Percentiles rank a stretch among this genome's conserved stretches.
Conservation (phyloP, 2,888 invertebrate genomes). For the Lithodes maja region DNA sequence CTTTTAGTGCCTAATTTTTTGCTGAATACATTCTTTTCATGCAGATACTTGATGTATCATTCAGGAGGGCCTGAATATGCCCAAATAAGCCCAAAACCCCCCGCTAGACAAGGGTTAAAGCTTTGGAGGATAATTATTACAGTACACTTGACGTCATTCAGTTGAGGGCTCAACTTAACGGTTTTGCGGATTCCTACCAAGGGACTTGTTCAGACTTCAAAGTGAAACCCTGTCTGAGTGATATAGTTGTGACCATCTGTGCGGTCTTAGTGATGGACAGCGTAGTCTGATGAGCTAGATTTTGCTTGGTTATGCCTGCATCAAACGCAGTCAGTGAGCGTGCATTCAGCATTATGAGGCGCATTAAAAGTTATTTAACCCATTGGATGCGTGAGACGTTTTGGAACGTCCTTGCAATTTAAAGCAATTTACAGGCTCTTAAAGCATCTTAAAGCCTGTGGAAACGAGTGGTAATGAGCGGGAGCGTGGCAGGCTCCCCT, state of each 20-base stretch:
- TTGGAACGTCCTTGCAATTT: too few species aligned
- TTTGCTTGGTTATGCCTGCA: constrained; percentile 29
- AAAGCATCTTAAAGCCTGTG: too few species aligned
- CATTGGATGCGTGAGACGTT: too few species aligned
- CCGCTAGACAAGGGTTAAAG: neutral
- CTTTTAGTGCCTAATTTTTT: too few species aligned
- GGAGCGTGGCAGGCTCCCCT: too few species aligned
- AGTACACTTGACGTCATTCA: constrained; percentile 25
- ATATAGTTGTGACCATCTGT: constrained; percentile 8
- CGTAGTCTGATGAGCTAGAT: neutral
- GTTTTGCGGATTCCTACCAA: constrained; percentile 9
- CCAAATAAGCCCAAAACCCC: too few species aligned
- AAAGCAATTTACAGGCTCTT: too few species aligned
- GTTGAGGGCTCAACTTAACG: constrained; percentile 20
- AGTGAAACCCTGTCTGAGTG: neutral
- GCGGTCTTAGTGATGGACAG: constrained; percentile 18
- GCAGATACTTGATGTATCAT: too few species aligned
- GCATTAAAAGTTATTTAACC: neutral
- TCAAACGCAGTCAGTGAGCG: constrained; percentile 29
- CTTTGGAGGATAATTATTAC: neutral
- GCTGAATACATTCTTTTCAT: too few species aligned
- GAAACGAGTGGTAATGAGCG: too few species aligned
- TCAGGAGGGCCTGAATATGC: too few species aligned
- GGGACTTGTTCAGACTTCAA: constrained; percentile 4
- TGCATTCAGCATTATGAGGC: constrained; percentile 12